Evolutionary conservation across 2,113 vertebrate species (phyloP).

Genomic region (Atherinomorus stipes): DNA sequence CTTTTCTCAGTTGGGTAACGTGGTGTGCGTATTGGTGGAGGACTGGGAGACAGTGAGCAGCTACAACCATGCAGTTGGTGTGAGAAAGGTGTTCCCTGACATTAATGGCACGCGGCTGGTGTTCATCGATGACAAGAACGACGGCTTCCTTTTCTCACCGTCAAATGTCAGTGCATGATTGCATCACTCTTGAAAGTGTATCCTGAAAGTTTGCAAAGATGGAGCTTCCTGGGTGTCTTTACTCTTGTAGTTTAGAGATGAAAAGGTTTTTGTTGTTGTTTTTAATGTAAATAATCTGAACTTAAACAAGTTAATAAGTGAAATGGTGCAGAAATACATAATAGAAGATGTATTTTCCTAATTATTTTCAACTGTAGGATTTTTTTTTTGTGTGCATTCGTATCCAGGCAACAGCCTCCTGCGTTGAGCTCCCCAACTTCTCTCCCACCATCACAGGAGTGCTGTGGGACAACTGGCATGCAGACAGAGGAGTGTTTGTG

Average conservation of each 20-base stretch:
- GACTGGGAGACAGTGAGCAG: constrained; percentile 93
- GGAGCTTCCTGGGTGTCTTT: too few species aligned
- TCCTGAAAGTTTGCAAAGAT: neutral
- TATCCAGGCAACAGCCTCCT: constrained; percentile 85
- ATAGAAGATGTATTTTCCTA: neutral
- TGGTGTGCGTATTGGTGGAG: constrained; percentile 92
- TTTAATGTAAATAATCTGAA: too few species aligned
- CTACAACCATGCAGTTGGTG: constrained; percentile 89
- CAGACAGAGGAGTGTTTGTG: constrained; percentile 92
- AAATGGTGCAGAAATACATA: too few species aligned
- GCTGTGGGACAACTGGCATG: constrained; percentile 95
- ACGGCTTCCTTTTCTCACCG: constrained; percentile 93
- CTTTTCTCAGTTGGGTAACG: constrained; percentile 85
- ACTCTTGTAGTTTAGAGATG: too few species aligned
- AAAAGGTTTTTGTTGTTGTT: too few species aligned
- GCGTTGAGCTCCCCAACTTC: constrained; percentile 93
- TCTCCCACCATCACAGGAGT: constrained; percentile 94
- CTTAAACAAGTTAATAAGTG: too few species aligned
- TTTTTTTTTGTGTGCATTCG: constrained; percentile 23
- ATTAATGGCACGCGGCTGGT: constrained; percentile 89
- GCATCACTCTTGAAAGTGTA: neutral
- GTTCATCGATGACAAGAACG: constrained; percentile 95
- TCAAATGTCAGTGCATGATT: constrained; percentile 80
- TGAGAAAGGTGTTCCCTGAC: constrained; percentile 95
- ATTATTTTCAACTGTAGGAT: neutral